Base-by-base conservation (phyloP, 1,140 invertebrate genomes). In the Ceratitis capitata region DNA sequence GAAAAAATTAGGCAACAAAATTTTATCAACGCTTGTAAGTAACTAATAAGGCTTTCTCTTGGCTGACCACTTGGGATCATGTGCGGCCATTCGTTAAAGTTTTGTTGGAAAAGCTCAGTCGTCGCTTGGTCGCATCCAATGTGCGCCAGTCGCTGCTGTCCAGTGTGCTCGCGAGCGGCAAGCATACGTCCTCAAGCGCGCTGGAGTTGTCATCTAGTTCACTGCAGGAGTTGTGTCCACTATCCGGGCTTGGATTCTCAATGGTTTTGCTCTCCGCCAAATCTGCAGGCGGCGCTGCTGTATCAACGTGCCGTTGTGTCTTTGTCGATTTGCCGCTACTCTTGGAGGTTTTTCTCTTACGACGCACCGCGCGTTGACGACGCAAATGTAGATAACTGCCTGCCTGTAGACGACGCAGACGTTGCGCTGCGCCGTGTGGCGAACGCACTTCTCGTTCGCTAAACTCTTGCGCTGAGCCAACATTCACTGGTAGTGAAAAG, bases 141-240 rank as follows among this genome's bases (percentile, higher is more conserved):
- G 69, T 39, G 35, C 83, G 29, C 12, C 39, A 23, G 6, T 61
- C 29, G 32, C 42, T 84, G 32, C 74, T 82, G 10, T 84, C 85
- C 29, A 42, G 61, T 23, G 69, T 0, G 19, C 56, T 29, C 10
- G 58, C 42, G 23, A 26, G 82, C 39, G 10, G 19, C 35, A 82
- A 32, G 3, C 19, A 26, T 0, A 6, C 83, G 39, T 84, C 82
- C 74, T 87, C 87, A 47, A 78, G 4, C 1, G 5, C 39, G 14
- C 16, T 42, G 23, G 64, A 35, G 26, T 51, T 74, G 10, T 86
- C 87, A 35, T 89, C 88, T 9, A 87, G 87, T 12, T 90, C 89
- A 74, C 88, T 90, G 12, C 88, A 89, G 14, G 90, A 91, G 82
- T 91, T 91, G 86, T 90, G 90, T 0, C 90, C 90, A 51, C 90